Conservation (phyloP, 2,797 vertebrate species). For the Okamejei kenojei region DNA sequence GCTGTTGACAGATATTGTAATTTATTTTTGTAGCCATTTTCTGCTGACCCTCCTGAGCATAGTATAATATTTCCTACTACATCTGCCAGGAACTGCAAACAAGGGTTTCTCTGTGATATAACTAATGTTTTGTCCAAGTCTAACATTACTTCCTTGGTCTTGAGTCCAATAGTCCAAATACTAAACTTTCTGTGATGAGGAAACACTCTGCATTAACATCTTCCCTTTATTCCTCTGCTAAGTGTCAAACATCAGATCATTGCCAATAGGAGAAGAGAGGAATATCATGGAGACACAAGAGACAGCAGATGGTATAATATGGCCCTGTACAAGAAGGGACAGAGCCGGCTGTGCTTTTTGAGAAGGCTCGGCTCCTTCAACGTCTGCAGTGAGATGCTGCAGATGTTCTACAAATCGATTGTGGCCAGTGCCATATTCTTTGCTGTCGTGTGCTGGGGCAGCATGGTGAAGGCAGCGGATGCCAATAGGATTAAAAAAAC, state of each 20-base stretch:
- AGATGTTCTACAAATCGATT: no score
- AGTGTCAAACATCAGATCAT: not conserved
- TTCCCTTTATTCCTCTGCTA: not conserved
- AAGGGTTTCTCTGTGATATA: not conserved
- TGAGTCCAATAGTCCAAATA: not conserved
- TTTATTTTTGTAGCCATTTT: not conserved
- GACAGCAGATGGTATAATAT: no score
- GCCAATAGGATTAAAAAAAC: no score
- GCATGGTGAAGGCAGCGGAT: no score
- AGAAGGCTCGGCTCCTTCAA: no score
- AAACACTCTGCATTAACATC: not conserved
- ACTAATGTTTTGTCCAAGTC: slow-evolving; percentile 18
- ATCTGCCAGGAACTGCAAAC: not conserved
- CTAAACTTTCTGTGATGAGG: not conserved
- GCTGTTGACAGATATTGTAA: not conserved
- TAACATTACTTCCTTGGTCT: not conserved
- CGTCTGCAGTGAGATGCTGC: no score
- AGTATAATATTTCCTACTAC: not conserved
- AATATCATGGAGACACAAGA: not conserved
- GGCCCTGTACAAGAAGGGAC: no score
- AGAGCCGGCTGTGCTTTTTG: no score
- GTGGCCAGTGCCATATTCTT: no score
- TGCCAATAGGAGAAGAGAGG: not conserved
- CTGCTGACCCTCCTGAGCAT: not conserved
- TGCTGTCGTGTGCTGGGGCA: no score